Evolutionary conservation across 2,888 invertebrate species (phyloP).

Genomic region (Drosophila birchii): DNA sequence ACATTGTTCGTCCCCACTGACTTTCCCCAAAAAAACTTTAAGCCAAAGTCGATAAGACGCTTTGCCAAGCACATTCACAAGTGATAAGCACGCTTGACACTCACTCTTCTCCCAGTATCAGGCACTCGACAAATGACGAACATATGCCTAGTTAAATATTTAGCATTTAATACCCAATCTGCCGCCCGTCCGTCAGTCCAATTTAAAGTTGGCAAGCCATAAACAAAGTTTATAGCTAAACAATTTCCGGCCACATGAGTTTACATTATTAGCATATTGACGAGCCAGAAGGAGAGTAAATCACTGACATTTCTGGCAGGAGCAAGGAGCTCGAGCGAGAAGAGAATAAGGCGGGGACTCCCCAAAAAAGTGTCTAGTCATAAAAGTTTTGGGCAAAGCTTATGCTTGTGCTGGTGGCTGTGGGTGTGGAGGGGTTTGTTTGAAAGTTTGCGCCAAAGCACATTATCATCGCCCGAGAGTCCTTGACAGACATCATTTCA

Average conservation of each 20-base stretch:
- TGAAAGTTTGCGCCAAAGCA: constrained; percentile 64
- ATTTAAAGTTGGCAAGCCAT: constrained; percentile 55
- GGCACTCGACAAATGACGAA: constrained; percentile 41
- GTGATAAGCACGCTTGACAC: constrained; percentile 23
- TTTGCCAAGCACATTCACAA: constrained; percentile 34
- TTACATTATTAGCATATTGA: constrained; percentile 78
- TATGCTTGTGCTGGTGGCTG: constrained; percentile 47
- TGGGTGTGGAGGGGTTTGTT: constrained; percentile 33
- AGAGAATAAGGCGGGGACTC: constrained; percentile 11
- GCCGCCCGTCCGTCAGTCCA: constrained; percentile 18
- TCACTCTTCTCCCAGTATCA: constrained; percentile 29
- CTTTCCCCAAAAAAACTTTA: constrained; percentile 18
- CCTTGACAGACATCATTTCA: constrained; percentile 56
- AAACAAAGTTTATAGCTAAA: constrained; percentile 74
- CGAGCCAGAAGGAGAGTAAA: constrained; percentile 48
- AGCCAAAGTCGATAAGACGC: constrained; percentile 30
- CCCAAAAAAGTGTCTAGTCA: constrained; percentile 69
- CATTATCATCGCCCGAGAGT: constrained; percentile 67
- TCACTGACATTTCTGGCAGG: constrained; percentile 7
- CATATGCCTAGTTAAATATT: constrained; percentile 44
- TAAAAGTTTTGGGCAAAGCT: constrained; percentile 66
- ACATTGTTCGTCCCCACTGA: background rate
- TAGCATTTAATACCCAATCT: constrained; percentile 19
- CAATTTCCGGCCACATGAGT: constrained; percentile 71
- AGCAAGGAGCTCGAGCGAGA: background rate